Evolutionary conservation across 2,888 invertebrate species (phyloP), one percentile per base, ranked within the genome.

Genomic region (Thera britannica): DNA sequence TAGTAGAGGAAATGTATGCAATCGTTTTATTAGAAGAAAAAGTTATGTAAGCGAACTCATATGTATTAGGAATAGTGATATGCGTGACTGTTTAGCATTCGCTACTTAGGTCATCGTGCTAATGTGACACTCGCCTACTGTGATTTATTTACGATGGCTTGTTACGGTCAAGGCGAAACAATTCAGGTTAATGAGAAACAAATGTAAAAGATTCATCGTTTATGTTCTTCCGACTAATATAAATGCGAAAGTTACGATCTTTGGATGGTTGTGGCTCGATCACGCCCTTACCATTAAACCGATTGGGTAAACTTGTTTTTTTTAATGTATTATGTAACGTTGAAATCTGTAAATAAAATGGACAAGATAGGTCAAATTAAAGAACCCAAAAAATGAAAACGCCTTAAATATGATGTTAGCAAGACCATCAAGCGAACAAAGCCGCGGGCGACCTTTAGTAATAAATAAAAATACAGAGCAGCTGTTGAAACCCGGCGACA

Each of bases 41-140:
- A 38, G 59, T 64, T 64, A 68, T 12, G 49, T 59, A 62, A 59
- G 51, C 59, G 35, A 56, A 60, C 46, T 44, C 44, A 38, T 62
- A 59, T 51, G 36, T 49, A 56, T 56, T 54, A 62, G 54, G 67
- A 62, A 58, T 62, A 66, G 7, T 57, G 0, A 56, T 9, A 35
- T 34, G n/a, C 59, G 62, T 62, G 68, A 69, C 57, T 41, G 48
- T 35, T 70, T 70, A 56, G 62, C 69, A 66, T 65, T 44, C 11
- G 58, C 54, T 62, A 65, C 65, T 48, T 49, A 41, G 54, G 69
- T 62, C 66, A 66, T 62, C 59, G 56, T 36, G 64, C 52, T 61
- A 64, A 65, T 62, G 8, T 44, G 65, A 34, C 52, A 52, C n/a
- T 61, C 34, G 9, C 4, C 44, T 56, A 54, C 34, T 55, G 9